Conservation (phyloP, 2,888 invertebrate species). For the Perithous albicinctus region DNA sequence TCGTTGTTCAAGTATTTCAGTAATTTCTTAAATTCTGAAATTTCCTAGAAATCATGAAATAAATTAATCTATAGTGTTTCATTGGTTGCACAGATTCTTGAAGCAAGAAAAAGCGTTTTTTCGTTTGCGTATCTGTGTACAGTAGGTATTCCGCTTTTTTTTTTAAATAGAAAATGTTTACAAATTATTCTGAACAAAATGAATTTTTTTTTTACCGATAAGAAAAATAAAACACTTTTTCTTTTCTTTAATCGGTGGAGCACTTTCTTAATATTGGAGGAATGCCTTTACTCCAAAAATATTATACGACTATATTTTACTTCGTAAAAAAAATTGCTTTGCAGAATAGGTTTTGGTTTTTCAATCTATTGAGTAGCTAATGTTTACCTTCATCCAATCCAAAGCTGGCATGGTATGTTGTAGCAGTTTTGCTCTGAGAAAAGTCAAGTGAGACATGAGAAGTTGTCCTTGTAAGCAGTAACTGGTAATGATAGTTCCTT, state of each 20-base stretch:
- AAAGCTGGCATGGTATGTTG: conserved; percentile 90
- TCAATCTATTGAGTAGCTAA: neutral
- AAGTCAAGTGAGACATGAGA: conserved; percentile 90
- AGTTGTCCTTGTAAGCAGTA: conserved; percentile 94
- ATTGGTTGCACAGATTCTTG: too few species aligned
- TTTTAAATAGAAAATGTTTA: too few species aligned
- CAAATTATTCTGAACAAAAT: too few species aligned
- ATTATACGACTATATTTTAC: too few species aligned
- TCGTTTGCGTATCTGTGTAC: too few species aligned
- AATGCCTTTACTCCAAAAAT: too few species aligned
- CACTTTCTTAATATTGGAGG: too few species aligned
- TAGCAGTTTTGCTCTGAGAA: conserved; percentile 89
- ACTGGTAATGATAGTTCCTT: conserved; percentile 93
- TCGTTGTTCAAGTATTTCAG: conserved; percentile 92
- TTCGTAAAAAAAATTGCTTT: neutral
- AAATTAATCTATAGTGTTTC: neutral
- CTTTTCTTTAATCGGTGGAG: too few species aligned
- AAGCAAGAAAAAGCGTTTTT: too few species aligned
- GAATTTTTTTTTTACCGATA: too few species aligned
- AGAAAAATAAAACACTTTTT: too few species aligned
- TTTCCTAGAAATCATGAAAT: conserved; percentile 87
- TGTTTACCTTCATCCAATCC: conserved; percentile 91
- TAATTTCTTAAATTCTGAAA: conserved; percentile 92
- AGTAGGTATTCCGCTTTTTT: too few species aligned
- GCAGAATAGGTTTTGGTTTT: conserved; percentile 19